Base-by-base conservation (phyloP, 2,113 vertebrate species). In the Cromileptes altivelis region DNA sequence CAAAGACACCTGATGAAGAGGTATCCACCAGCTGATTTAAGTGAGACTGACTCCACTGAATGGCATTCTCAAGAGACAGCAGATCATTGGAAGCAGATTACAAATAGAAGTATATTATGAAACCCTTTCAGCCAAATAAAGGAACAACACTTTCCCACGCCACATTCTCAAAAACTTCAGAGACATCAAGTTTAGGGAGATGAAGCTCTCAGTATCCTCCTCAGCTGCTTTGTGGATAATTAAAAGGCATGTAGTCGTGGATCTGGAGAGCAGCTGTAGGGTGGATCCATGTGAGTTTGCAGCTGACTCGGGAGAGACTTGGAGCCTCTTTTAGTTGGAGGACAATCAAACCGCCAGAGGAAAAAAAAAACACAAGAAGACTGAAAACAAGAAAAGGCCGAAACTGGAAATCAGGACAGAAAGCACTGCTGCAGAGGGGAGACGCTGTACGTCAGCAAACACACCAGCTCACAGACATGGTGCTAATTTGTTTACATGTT, bases 231-330 rank as follows among this genome's bases (percentile, higher is more conserved):
- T 0, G 13, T 23, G 74, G 84, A 78, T 91, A 91, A 91, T 91
- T 90, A 90, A 77, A 88, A 88, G 86, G 88, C 85, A 30, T 52
- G 87, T 75, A 11, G 58, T 0, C 15, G 71, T 78, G 80, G 83
- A 88, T 82, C 70, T 86, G 89, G 40, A 47, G n/a, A 75, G 81
- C 93, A 94, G 93, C 91, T 94, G 92, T 23, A 74, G 92, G 90
- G 91, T 52, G 91, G 82, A 84, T 85, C 80, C 63, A 3, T 71
- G 85, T 14, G 64, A 88, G 76, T 55, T 42, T 33, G 75, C 82
- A 84, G 76, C 85, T 58, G 83, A 85, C 78, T 78, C 21, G 23
- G 58, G 76, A 85, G 42, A 62, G 57, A 81, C 67, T 68, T 63
- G 58, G 70, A 89, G 76, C 0, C 60, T 14, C 47, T 57, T 56